Percentiles rank a stretch among this genome's conserved stretches.
Evolutionary conservation across 2,888 invertebrate species (phyloP).

Genomic region (Agrochola circellaris): DNA sequence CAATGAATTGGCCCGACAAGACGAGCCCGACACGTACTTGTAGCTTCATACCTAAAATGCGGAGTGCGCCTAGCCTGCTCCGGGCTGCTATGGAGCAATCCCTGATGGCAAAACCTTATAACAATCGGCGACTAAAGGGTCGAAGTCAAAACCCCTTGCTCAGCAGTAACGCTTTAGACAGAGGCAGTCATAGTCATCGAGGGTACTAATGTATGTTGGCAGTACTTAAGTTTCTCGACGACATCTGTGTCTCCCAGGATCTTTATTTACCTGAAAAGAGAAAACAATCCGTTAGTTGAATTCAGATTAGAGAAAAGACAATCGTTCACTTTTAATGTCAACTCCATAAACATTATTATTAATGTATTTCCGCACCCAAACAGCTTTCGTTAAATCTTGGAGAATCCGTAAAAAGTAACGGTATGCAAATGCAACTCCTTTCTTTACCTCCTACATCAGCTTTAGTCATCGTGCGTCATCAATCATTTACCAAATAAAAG

Average conservation of each 20-base stretch:
- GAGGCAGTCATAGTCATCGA: background rate
- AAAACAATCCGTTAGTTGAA: constrained; percentile 36
- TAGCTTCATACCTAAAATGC: no score
- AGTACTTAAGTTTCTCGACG: constrained; percentile 3
- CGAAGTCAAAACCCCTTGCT: background rate
- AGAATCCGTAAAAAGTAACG: constrained; percentile 60
- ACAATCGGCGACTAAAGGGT: background rate
- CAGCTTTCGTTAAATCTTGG: constrained; percentile 25
- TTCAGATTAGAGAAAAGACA: background rate
- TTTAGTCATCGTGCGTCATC: constrained; percentile 29
- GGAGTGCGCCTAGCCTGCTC: no score
- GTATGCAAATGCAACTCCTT: constrained; percentile 51
- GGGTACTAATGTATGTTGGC: background rate
- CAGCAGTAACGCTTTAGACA: background rate
- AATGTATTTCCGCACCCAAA: constrained; percentile 27
- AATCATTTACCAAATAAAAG: constrained; percentile 43
- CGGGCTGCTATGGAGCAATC: background rate
- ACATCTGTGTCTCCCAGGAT: background rate
- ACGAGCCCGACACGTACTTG: no score
- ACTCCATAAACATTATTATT: constrained; percentile 36
- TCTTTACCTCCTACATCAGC: constrained; percentile 14
- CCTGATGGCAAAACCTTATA: background rate
- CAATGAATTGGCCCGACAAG: no score
- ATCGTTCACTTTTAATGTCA: constrained; percentile 24
- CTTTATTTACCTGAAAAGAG: constrained; percentile 64